phyloP scores from a whole-genome alignment of 2,797 vertebrate genomes.

The Nyctibius grandis region DNA sequence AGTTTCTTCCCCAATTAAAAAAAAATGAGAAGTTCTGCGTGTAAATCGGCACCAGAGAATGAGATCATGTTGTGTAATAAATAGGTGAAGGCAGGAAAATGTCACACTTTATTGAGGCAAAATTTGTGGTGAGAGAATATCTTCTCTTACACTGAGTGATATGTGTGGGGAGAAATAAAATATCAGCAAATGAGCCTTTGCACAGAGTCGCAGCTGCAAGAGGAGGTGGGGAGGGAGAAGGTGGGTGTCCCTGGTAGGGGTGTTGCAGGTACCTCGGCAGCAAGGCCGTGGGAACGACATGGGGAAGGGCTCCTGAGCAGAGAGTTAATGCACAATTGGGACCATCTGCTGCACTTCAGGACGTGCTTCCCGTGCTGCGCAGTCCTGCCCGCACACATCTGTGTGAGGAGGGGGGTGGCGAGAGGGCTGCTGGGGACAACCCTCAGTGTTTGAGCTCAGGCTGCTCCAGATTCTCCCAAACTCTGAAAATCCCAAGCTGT shows the following conservation, averaged over 20 bases:
- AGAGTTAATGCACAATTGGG: not conserved
- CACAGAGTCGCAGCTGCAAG: not conserved
- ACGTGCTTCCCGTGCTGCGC: not conserved
- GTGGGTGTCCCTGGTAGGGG: not conserved
- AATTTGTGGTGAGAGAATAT: not conserved
- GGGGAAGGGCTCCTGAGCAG: not conserved
- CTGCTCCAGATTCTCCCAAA: not conserved
- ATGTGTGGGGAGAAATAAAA: not conserved
- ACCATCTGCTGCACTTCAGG: not conserved
- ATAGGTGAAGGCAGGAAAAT: conserved; percentile 28
- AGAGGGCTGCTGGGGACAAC: not conserved
- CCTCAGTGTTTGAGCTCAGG: not conserved
- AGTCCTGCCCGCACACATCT: not conserved
- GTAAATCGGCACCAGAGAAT: not conserved
- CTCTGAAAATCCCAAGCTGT: not conserved
- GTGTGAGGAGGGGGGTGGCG: not conserved
- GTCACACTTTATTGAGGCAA: conserved; percentile 28
- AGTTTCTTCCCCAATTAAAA: not conserved
- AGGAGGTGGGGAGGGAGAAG: too few species aligned
- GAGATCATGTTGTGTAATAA: not conserved
- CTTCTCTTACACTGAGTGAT: not conserved
- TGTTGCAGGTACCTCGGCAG: not conserved
- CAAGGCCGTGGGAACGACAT: not conserved
- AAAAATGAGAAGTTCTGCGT: not conserved
- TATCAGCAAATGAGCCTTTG: not conserved